Conservation (phyloP, 1,140 invertebrate species). For the Lordiphosa stackelbergi region DNA sequence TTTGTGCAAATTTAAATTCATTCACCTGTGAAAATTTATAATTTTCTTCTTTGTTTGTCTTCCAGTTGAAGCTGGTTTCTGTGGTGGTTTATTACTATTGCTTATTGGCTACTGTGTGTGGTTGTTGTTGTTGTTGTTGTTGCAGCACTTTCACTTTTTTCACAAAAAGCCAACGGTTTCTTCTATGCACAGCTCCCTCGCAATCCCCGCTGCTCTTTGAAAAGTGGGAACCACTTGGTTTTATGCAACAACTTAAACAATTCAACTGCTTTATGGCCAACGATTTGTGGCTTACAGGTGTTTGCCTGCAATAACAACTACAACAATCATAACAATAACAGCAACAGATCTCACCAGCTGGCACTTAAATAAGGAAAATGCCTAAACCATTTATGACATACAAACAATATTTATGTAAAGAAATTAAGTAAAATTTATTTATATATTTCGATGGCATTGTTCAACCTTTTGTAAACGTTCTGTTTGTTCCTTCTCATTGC, state of each 20-base stretch:
- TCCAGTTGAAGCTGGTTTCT: conserved; percentile 23
- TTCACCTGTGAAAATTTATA: conserved; percentile 64
- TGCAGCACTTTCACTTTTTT: conserved; percentile 69
- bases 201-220: background rate
- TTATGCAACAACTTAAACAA: conserved; percentile 72
- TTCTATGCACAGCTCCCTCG: conserved; percentile 42
- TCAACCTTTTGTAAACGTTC: conserved; percentile 24
- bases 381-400: conserved; percentile 35
- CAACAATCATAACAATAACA: conserved; percentile 17
- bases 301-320: conserved; percentile 37
- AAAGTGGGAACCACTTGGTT: conserved; percentile 42
- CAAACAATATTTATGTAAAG: conserved; percentile 1
- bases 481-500: conserved; percentile 43
- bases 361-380: conserved; percentile 18
- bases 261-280: conserved; percentile 59
- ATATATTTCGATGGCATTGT: conserved; percentile 39
- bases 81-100: conserved; percentile 42
- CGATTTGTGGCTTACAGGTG: conserved; percentile 73
- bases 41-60: conserved; percentile 35
- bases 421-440: background rate
- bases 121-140: conserved; percentile 49
- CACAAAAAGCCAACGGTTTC: conserved; percentile 59
- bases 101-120: conserved; percentile 66
- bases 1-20: conserved; percentile 56
- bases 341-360: conserved; percentile 43